Evolutionary conservation across 2,888 invertebrate genomes (phyloP), one percentile per base, ranked within the genome.

Genomic region (Ornithoptera priamus): DNA sequence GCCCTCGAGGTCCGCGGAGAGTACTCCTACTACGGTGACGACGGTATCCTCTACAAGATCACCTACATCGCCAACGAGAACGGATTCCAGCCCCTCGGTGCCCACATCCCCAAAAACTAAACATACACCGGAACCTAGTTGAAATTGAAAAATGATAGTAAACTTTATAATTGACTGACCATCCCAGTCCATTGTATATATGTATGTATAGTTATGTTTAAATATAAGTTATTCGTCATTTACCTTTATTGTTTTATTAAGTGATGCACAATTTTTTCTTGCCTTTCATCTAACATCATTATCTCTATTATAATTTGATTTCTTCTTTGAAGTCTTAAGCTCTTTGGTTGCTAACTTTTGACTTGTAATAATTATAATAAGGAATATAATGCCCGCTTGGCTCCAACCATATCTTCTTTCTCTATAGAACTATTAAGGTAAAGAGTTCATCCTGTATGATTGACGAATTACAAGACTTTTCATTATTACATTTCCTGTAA

Each of bases 41-140:
- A 94, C 71, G 93, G 93, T 46, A 77, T 86, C 39, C 69, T 78
- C 65, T 93, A 94, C 88, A 73, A 80, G 22, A 85, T 94, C 62
- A 80, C 66, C 60, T 94, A 94, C 88, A 70, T 84, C 68, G 93
- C 94, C 71, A 86, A 93, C 84, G 89, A 93, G 80, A 79, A 84
- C 72, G 94, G 94, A 17, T 94, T 90, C 92, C 89, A 88, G 73
- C 89, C 94, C 76, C 5, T 71, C 42, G 90, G 79, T 10, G 80
- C 81, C 57, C 88, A 89, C 56, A 60, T 90, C 36, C 88, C 89
- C 78, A 24, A 72, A 2, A 20, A 72, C 30, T 70, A 57, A 63
- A 46, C 53, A 17, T 57, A 50, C 36, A 53, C 39, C 20, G 30
- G 53, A 53, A 53, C 53, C 53, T 53, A 53, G 53, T 53, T n/a